Evolutionary conservation across 2,797 vertebrate species (phyloP), one percentile per base, ranked within the genome.

Genomic region (Trachurus trachurus): DNA sequence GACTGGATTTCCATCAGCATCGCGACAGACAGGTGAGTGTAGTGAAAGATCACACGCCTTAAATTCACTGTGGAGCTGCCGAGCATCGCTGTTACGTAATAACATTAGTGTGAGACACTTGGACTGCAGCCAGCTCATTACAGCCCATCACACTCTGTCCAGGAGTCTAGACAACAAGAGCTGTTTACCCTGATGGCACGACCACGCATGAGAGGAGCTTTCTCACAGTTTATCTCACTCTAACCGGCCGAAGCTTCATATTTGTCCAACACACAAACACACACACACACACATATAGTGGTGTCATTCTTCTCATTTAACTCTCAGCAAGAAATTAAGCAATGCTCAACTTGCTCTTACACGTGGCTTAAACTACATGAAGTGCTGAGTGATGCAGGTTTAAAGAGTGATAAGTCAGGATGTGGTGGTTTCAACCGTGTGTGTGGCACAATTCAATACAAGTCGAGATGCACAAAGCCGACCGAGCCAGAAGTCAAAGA

Each of bases 51-150:
- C 39, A 17, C 39, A 17, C 26, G 7, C 47, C 26, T 42, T 61
- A 6, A 68, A 68, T 81, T 66, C 71, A 47, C 74, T 65, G 72
- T 88, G 76, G 73, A 65, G 54, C 70, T 70, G 71, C 77, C 66
- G 73, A 82, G 63, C 49, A 49, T 76, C 76, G 57, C 49, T 57
- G 80, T 86, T 84, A 81, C 61, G 57, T 78, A 84, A 88, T 73
- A 40, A 71, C 75, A 75, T 76, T 62, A 75, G 69, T 34, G 53
- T 72, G 82, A 88, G 65, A 68, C 6, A 21, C 12, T 69, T 66
- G 73, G 79, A 74, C 47, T 57, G 64, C 42, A 71, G 75, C 72
- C 87, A 78, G 59, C 57, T 88, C 70, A 76, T 87, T 83, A 83
- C 80, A 86, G 68, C 44, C 58, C 34, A 34, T 67, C 72, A 57